Conservation (phyloP, 2,113 vertebrate species). For the Ictidomys tridecemlineatus region DNA sequence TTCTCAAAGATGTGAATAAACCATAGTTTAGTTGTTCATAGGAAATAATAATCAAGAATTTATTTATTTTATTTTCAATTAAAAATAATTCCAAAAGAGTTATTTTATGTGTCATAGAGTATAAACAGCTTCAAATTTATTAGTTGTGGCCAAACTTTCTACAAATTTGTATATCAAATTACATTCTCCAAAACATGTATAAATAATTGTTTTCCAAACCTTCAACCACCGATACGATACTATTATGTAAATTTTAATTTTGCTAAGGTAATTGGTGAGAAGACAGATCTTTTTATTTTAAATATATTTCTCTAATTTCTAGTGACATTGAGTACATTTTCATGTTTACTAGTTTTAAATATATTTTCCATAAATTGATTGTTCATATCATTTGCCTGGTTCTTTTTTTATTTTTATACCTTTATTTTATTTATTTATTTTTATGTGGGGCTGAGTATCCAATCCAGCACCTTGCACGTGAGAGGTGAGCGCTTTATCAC, state of each 20-base stretch:
- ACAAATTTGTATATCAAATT: background rate
- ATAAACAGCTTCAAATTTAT: conserved; percentile 11
- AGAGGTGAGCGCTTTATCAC: no score
- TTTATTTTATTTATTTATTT: no score
- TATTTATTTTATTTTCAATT: background rate
- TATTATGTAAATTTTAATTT: conserved; percentile 29
- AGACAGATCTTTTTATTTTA: background rate
- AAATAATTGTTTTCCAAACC: background rate
- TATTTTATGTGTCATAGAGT: background rate
- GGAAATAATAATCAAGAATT: background rate
- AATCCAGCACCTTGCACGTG: no score
- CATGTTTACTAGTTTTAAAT: background rate
- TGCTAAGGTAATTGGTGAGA: background rate
- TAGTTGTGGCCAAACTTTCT: background rate
- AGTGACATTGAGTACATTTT: background rate
- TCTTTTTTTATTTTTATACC: background rate
- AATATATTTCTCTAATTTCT: conserved; percentile 2
- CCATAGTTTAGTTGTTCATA: background rate
- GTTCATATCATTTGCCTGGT: background rate
- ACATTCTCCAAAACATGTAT: background rate
- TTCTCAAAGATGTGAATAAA: background rate
- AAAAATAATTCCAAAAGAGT: background rate
- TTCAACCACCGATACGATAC: background rate
- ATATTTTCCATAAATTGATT: background rate
- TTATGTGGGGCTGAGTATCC: no score